Evolutionary conservation across 2,797 vertebrate species (phyloP), one percentile per base, ranked within the genome.

Genomic region (Apodemus agrarius): DNA sequence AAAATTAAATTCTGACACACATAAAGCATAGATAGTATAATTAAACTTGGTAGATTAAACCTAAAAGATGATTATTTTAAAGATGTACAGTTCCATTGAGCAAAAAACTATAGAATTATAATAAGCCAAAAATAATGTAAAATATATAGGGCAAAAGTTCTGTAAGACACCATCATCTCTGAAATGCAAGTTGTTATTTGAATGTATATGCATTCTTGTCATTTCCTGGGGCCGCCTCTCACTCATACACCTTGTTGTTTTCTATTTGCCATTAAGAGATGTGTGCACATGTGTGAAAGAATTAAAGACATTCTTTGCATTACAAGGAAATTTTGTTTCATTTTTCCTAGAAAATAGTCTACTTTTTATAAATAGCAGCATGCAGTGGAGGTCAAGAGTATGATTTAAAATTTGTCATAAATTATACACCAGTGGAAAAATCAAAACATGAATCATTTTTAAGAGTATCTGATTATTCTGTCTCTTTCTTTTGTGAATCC

Each of bases 381-480:
- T 92, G 93, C 49, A 79, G 40, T 52, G 57, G 96, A 89, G 31
- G 61, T 86, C 78, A 92, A 89, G 34, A 83, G 3, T 61, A n/a
- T 87, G 59, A 94, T 86, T 95, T 95, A 83, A 63, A 67, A 21
- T 94, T 89, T 75, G 37, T 57, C 8, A n/a, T 89, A 94, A 93
- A 89, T 93, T 93, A 90, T 26, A 49, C 34, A 74, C 31, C 31
- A 74, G 12, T 63, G 59, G 14, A 63, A 79, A 91, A 78, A 49
- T 59, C 14, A 79, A 95, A 84, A 49, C 54, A 29, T 88, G 79
- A 95, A n/a, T 78, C 37, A 82, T 49, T 84, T 92, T 89, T 79
- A 92, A 93, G 6, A 49, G 0, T 37, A 76, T 61, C 84, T 29
- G 84, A 89, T 67, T 89, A n/a, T 49, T 49, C 46, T 49, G 16